Conservation (phyloP, 2,797 vertebrate species). For the Tenualosa thibaudeaui region DNA sequence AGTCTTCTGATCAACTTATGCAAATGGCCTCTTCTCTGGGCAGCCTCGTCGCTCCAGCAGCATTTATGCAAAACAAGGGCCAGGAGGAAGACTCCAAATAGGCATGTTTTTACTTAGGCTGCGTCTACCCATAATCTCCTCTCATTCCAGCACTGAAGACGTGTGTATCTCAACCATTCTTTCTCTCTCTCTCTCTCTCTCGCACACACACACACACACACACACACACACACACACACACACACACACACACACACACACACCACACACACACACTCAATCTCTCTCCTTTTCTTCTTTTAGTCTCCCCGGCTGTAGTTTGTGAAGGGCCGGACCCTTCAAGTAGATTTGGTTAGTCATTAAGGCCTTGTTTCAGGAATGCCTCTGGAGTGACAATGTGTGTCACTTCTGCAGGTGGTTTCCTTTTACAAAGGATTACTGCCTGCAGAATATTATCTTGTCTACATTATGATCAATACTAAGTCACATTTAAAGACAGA, state of each 20-base stretch:
- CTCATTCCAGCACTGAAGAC: neutral
- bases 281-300: neutral
- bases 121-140: slow-evolving; percentile 19
- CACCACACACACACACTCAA: too few relatives aligned
- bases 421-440: neutral
- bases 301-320: slow-evolving; percentile 29
- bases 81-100: slow-evolving; percentile 62
- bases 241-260: too few relatives aligned
- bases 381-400: neutral
- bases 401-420: neutral
- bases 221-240: too few relatives aligned
- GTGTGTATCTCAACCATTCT: slow-evolving; percentile 31
- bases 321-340: slow-evolving; percentile 32
- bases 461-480: neutral
- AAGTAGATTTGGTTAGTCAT: slow-evolving; percentile 49
- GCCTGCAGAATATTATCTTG: too few relatives aligned
- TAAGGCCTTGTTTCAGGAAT: slow-evolving; percentile 26
- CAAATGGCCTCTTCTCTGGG: slow-evolving; percentile 73
- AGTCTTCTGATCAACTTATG: slow-evolving; percentile 79
- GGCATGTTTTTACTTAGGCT: slow-evolving; percentile 44
- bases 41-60: slow-evolving; percentile 71
- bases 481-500: neutral
- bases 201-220: too few relatives aligned
- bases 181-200: slow-evolving; percentile 32
- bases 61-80: slow-evolving; percentile 65